Conservation (phyloP, 2,797 vertebrate genomes). For the Tokudaia tokunoshimensis region DNA sequence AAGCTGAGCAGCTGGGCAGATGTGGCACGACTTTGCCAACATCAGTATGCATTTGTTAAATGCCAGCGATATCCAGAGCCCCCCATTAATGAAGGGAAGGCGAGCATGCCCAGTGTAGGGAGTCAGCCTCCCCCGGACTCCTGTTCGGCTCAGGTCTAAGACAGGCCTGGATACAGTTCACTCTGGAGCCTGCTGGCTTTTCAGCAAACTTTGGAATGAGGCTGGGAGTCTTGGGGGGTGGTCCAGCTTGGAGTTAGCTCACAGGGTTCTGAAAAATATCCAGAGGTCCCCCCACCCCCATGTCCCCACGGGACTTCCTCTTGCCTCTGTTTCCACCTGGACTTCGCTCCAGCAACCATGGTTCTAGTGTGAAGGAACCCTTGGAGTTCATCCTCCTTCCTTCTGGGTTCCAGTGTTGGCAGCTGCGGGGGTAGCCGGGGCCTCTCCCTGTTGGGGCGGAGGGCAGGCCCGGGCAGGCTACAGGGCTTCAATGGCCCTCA, state of each 20-base stretch:
- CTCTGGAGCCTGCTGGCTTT: not conserved
- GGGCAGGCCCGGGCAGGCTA: conserved; percentile 56
- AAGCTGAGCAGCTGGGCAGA: not conserved
- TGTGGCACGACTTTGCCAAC: not conserved
- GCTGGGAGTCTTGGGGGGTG: not conserved
- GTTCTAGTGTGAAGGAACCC: not conserved
- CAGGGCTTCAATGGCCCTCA: not conserved
- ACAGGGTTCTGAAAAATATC: not conserved
- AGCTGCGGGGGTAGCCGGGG: not conserved
- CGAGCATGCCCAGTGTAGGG: not conserved
- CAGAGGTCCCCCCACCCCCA: not conserved
- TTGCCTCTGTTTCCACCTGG: not conserved
- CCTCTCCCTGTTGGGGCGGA: conserved; percentile 68
- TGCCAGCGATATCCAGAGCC: not conserved
- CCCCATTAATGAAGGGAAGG: not conserved
- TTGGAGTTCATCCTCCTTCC: not conserved
- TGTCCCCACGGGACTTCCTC: not conserved
- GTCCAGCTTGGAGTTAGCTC: not conserved
- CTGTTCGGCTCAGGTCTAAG: not conserved
- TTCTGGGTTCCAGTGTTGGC: not conserved
- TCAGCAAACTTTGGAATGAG: not conserved
- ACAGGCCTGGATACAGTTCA: not conserved
- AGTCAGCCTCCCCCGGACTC: too few relatives aligned
- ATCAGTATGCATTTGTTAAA: not conserved
- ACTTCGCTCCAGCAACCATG: not conserved